Evolutionary conservation across 1,140 invertebrate genomes (phyloP), one percentile per base, ranked within the genome.

Genomic region (Microplitis mediator): DNA sequence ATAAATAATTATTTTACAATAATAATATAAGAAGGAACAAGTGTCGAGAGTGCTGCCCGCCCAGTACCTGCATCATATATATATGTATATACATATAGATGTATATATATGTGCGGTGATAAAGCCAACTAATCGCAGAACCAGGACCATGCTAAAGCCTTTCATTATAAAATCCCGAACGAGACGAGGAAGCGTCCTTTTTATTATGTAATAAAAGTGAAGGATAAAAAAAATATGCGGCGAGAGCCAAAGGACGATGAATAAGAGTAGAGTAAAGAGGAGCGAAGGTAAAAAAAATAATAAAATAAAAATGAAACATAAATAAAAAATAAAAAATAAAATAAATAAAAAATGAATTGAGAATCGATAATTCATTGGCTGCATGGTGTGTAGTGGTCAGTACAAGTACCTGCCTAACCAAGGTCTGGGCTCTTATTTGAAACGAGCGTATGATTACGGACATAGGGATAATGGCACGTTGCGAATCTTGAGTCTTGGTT

Each of bases 401-500:
- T 52, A 58, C 64, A 52, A 73, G 51, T 34, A 56, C 31, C 58
- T 72, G 74, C 71, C 52, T 63, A 23, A 23, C 23, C 23, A 23
- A 23, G 23, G 23, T 23, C 23, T 23, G 23, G 23, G 11, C 39
- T 45, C 39, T 45, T 45, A 45, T 72, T 36, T 72, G 73, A 77
- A 79, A 80, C 77, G 78, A 79, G 78, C 75, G 79, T 73, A 76
- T 77, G 79, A 80, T 80, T 80, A 80, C 67, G 74, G 65, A 68
- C 66, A 72, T 52, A 71, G 36, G 63, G 51, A 63, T 79, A 79
- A 79, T 78, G 73, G 72, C 66, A 76, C 69, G 72, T 75, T 75
- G 74, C 68, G 58, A 73, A 68, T 71, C 64, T 71, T 67, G 60
- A 60, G 67, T 61, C 50, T 32, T n/a, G 45, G 23, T 2, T 45